Percentiles rank a stretch among this genome's conserved stretches.
phyloP scores from a whole-genome alignment of 2,888 invertebrate species.

The Hymenopus coronatus region DNA sequence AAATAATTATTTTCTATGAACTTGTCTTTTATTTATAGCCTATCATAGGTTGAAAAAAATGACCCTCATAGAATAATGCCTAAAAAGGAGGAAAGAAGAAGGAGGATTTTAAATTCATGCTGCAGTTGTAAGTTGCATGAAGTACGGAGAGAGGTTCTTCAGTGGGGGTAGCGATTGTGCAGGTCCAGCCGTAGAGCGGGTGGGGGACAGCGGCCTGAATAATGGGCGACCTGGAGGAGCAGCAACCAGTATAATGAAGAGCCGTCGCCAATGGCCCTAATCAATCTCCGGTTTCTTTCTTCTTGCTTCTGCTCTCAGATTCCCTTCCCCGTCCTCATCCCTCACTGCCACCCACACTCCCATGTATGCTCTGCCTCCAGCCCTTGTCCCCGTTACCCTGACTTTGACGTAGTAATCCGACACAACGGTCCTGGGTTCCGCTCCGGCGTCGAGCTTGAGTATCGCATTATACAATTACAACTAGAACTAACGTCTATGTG shows the following conservation, averaged over 20 bases:
- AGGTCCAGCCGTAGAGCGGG: neutral
- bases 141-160: neutral
- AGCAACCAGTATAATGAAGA: slow-evolving; percentile 14
- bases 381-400: neutral
- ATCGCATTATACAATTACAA: too few relatives aligned
- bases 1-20: too few relatives aligned
- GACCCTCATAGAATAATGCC: too few relatives aligned
- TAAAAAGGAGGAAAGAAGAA: too few relatives aligned
- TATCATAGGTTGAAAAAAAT: too few relatives aligned
- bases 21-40: too few relatives aligned
- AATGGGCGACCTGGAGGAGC: slow-evolving; percentile 15
- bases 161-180: neutral
- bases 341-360: neutral
- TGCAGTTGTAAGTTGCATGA: too few relatives aligned
- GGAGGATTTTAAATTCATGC: too few relatives aligned
- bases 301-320: neutral
- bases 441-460: neutral
- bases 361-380: neutral
- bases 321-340: neutral
- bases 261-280: slow-evolving; percentile 16
- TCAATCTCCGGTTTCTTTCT: slow-evolving; percentile 15
- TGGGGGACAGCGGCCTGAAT: neutral
- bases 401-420: neutral
- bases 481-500: too few relatives aligned
- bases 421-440: neutral